phyloP scores from a whole-genome alignment of 2,888 invertebrate genomes.

The Polietes domitor region DNA sequence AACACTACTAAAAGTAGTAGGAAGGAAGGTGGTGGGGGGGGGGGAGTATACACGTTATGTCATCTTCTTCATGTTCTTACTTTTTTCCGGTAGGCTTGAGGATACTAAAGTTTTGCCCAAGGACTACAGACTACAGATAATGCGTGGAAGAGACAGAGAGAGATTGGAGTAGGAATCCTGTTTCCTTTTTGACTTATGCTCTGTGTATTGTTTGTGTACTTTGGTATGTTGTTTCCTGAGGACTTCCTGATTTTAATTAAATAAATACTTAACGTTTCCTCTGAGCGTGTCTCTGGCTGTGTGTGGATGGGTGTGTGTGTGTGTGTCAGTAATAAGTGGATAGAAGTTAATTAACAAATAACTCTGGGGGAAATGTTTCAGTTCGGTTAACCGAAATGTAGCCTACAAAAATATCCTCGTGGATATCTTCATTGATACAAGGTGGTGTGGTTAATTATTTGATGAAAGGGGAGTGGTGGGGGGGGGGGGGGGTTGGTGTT shows the following conservation, averaged over 20 bases:
- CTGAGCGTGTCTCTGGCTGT: background rate
- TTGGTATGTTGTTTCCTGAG: slow-evolving; percentile 23
- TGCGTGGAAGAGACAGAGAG: background rate
- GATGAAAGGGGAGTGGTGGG: too few relatives aligned
- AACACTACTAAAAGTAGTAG: background rate
- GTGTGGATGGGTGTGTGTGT: background rate
- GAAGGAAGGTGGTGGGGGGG: too few relatives aligned
- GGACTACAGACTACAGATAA: background rate
- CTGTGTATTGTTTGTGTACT: background rate
- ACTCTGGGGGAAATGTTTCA: slow-evolving; percentile 27
- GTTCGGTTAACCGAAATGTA: slow-evolving; percentile 15
- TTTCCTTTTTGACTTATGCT: background rate
- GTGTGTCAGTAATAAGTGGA: background rate
- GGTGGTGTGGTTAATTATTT: slow-evolving; percentile 16
- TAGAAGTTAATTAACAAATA: slow-evolving; percentile 55
- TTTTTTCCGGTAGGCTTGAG: background rate
- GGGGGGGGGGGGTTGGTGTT: too few relatives aligned
- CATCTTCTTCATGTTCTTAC: too few relatives aligned
- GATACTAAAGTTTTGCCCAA: background rate
- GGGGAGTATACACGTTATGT: background rate
- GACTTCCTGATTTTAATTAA: slow-evolving; percentile 62
- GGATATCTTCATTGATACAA: background rate
- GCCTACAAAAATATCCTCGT: background rate
- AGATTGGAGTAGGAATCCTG: background rate
- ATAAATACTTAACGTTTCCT: slow-evolving; percentile 48